Base-by-base conservation (phyloP, 2,113 vertebrate genomes). In the Panurus biarmicus region DNA sequence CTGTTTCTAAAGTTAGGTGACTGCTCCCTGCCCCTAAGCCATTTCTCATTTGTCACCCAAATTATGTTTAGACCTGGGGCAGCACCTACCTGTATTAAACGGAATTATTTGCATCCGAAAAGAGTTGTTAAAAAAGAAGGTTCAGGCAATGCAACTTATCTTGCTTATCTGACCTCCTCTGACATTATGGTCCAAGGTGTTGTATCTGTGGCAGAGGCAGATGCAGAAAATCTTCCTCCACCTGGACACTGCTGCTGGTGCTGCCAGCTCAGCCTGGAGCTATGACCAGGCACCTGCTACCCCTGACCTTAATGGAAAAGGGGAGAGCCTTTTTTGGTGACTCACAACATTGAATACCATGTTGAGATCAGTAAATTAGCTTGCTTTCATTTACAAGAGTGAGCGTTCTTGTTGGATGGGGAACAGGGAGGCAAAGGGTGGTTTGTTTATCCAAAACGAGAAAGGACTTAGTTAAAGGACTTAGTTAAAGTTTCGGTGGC, bases 21-120 rank as follows among this genome's bases (percentile, higher is more conserved):
- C 79, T 67, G 66, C 86, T 90, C 81, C 87, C 57, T 61, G 64
- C 66, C 87, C 83, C 83, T 40, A 53, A 78, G 78, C 56, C 60
- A 50, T 77, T 65, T 60, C 74, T 94, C 53, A 85, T 94, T 94
- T 90, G 77, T 95, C 88, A 95, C 93, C 77, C 93, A 97, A 93
- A 96, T 95, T 89, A 64, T 2, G 0, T 15, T 40, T 50, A 79
- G 69, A 81, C 82, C 89, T 67, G 61, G 26, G 64, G 78, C 85
- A 82, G 71, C 67, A 95, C 60, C 90, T 85, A 25, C 29, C 42
- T 74, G 65, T 74, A 78, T 79, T 94, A 92, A 94, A 95, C 28
- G 14, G 69, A 91, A 28, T 44, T 66, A 96, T 95, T 93, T 96
- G 91, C 94, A 93, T 94, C 51, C 22, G 0, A 87, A 96, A 95